Evolutionary conservation across 2,113 vertebrate species (phyloP).

Genomic region (Morone saxatilis): DNA sequence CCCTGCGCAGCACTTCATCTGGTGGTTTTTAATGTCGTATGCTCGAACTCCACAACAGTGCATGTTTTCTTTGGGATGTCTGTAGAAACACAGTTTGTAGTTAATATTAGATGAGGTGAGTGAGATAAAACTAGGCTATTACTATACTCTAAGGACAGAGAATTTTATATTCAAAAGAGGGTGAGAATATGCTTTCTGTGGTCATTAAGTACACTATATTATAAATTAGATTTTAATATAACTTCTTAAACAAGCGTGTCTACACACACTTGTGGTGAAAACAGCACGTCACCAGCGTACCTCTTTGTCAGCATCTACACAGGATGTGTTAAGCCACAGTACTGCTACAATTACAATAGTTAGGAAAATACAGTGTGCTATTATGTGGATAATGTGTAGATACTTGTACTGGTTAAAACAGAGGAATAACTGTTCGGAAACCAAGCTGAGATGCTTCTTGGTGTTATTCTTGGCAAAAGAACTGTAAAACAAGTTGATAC

Average conservation of each 20-base stretch:
- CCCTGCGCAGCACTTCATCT: conserved; percentile 60
- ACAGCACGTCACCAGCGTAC: too few relatives aligned
- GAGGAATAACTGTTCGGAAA: too few relatives aligned
- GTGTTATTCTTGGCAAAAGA: too few relatives aligned
- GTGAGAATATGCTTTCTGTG: not conserved
- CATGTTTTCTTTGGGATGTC: not conserved
- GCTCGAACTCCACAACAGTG: conserved; percentile 56
- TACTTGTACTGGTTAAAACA: too few relatives aligned
- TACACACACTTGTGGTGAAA: too few relatives aligned
- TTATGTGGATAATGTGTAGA: too few relatives aligned
- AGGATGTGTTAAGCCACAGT: too few relatives aligned
- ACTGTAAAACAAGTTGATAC: too few relatives aligned
- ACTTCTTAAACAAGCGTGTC: not conserved
- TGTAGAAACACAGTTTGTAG: conserved; percentile 5
- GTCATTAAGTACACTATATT: not conserved
- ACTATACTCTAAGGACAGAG: not conserved
- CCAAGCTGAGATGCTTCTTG: too few relatives aligned
- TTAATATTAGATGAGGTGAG: not conserved
- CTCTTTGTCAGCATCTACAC: too few relatives aligned
- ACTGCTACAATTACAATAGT: too few relatives aligned
- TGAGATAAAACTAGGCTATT: not conserved
- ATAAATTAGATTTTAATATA: not conserved
- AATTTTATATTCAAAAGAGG: not conserved
- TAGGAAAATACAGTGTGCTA: too few relatives aligned
- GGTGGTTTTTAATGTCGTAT: conserved; percentile 30